phyloP scores from a whole-genome alignment of 1,140 invertebrate species.

The Harpegnathos saltator region DNA sequence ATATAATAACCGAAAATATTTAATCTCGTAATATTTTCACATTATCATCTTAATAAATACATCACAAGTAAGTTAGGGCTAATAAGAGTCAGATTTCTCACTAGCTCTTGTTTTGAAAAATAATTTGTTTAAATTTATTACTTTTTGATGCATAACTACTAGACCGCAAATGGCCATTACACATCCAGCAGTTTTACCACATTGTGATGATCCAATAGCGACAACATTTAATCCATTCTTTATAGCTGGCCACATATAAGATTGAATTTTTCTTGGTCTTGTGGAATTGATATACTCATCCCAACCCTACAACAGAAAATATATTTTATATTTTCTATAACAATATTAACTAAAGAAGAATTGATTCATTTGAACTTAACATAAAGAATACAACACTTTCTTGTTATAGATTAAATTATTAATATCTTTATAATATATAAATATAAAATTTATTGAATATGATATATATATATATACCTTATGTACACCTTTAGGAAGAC shows the following conservation, averaged over 20 bases:
- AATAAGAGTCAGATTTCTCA: too few relatives aligned
- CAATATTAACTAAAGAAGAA: background rate
- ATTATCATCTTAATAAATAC: slow-evolving; percentile 16
- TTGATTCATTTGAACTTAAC: slow-evolving; percentile 9
- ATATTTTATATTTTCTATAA: too few relatives aligned
- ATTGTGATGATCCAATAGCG: slow-evolving; percentile 76
- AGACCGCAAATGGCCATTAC: slow-evolving; percentile 76
- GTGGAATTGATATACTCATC: slow-evolving; percentile 59
- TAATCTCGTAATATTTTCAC: background rate
- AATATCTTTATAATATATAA: slow-evolving; percentile 22
- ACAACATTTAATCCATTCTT: slow-evolving; percentile 77
- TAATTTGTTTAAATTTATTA: slow-evolving; percentile 58
- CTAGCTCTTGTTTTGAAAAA: background rate
- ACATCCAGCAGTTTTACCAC: slow-evolving; percentile 83
- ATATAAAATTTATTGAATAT: slow-evolving; percentile 26
- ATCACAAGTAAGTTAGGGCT: background rate
- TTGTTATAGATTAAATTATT: slow-evolving; percentile 2
- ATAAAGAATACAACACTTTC: background rate
- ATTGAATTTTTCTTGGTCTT: slow-evolving; percentile 78
- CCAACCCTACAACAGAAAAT: slow-evolving; percentile 67
- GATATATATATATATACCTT: slow-evolving; percentile 73
- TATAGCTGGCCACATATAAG: slow-evolving; percentile 84
- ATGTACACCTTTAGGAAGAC: slow-evolving; percentile 77
- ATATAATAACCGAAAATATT: slow-evolving; percentile 26
- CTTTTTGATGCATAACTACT: slow-evolving; percentile 68